Conservation (phyloP, 1,140 invertebrate genomes). For the Eumaeus atala region DNA sequence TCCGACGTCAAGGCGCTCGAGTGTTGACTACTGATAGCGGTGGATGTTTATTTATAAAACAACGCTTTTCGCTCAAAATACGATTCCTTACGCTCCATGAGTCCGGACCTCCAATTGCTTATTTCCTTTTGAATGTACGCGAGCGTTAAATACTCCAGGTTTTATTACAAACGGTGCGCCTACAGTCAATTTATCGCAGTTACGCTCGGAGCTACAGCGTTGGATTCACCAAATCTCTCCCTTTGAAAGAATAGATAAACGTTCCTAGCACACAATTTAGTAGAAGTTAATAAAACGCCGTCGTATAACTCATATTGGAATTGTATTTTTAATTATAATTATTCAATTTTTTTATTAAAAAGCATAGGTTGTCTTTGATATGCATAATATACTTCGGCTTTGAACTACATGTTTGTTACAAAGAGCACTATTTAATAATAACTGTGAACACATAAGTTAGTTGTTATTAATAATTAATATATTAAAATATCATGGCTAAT, state of each 20-base stretch:
- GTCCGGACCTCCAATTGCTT: slow-evolving; percentile 35
- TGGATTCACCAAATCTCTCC: slow-evolving; percentile 5
- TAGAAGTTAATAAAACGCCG: not conserved
- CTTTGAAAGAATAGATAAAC: slow-evolving; percentile 9
- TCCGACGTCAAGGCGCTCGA: slow-evolving; percentile 53
- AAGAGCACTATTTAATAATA: too few species aligned
- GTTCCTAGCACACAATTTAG: slow-evolving; percentile 6
- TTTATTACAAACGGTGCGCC: slow-evolving; percentile 31
- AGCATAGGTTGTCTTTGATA: too few species aligned
- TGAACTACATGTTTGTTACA: too few species aligned
- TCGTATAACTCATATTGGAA: too few species aligned
- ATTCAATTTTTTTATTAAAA: too few species aligned
- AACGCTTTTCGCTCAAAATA: slow-evolving; percentile 58
- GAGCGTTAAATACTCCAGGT: slow-evolving; percentile 41
- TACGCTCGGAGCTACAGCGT: slow-evolving; percentile 16
- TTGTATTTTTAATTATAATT: too few species aligned
- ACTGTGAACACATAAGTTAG: too few species aligned
- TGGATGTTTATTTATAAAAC: slow-evolving; percentile 69
- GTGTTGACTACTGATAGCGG: slow-evolving; percentile 65
- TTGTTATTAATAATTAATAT: too few species aligned
- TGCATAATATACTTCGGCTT: too few species aligned
- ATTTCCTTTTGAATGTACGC: slow-evolving; percentile 40
- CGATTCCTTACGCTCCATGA: slow-evolving; percentile 37
- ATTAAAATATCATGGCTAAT: too few species aligned
- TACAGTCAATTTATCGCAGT: slow-evolving; percentile 39